These are phyloP conservation scores for Ophioninae sp. DNA, from an alignment of 2,888 invertebrate genomes.

Conservation along the genomic window DNA sequence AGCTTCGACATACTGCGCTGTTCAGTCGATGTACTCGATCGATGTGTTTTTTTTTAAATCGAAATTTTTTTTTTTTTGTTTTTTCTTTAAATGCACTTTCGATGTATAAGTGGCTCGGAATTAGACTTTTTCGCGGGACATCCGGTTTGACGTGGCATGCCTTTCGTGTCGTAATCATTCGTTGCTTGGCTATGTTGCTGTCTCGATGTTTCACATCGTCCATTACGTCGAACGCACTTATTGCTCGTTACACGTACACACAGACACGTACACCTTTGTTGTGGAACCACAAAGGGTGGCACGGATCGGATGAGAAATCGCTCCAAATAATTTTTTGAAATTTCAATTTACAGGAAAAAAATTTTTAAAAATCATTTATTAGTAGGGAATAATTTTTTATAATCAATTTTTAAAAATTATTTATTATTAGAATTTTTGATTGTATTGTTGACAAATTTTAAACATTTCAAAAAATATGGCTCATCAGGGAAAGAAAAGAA, in stretches of 20 bases:
- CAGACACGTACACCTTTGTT: not conserved
- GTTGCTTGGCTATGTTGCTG: constrained; percentile 43
- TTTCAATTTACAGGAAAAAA: too few relatives aligned
- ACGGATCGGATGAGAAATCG: constrained; percentile 14
- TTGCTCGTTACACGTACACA: constrained; percentile 17
- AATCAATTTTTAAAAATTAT: too few relatives aligned
- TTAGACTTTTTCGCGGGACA: not conserved
- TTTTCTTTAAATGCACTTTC: constrained; percentile 8
- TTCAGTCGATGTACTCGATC: constrained; percentile 41
- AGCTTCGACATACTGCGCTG: constrained; percentile 52
- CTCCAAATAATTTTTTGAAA: not conserved
- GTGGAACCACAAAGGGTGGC: not conserved
- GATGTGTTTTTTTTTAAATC: constrained; percentile 4
- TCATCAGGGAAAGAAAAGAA: too few relatives aligned
- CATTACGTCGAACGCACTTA: constrained; percentile 39
- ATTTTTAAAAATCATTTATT: too few relatives aligned
- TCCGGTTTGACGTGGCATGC: not conserved
- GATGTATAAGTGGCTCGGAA: constrained; percentile 39
- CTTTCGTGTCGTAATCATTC: constrained; percentile 29
- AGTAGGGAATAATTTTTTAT: too few relatives aligned
- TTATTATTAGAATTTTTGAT: too few relatives aligned
- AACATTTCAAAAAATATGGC: too few relatives aligned
- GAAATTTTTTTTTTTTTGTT: constrained; percentile 11
- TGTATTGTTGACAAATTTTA: too few relatives aligned
- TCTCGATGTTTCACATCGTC: constrained; percentile 44